Base-by-base conservation (phyloP, 2,888 invertebrate genomes). In the Galerucella pusilla region DNA sequence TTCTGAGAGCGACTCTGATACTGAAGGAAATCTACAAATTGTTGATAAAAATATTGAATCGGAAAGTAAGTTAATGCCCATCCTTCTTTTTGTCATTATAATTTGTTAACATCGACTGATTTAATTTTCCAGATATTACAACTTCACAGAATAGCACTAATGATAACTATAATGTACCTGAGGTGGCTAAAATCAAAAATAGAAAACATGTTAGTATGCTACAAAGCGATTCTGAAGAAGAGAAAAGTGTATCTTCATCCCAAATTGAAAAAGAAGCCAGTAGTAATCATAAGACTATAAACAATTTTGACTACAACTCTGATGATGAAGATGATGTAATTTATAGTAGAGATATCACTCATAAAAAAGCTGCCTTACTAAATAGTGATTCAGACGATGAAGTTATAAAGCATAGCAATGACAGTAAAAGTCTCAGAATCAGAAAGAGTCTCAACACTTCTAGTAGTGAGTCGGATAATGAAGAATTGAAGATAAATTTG, bases 1-100 rank as follows among this genome's bases (percentile, higher is more conserved):
- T 60, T 57, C 79, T 28, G 80, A 82, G 72, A 82, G 81, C 74
- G 81, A 82, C 42, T 80, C 81, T 68, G 79, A 80, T 52, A 61
- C 75, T 46, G 80, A 80, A 63, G 20, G 64, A 20, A 64, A 64
- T 11, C 20, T n/a, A 64, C 7, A 46, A 16, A 45, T 16, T 35
- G 10, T 5, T 20, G 10, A 64, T 45, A 3, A 16, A 11, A n/a
- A 64, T 63, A 35, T 11, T 64, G 16, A 16, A 35, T 45, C 20
- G 6, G 14, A 64, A 45, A 42, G 14, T 64, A 42, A 16, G n/a
- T 64, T 10, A 28, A 28, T 42, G 2, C 35, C 6, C 35, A 42
- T 42, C 35, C 35, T 42, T 42, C 7, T 9, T 42, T 42, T 1
- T 42, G 35, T 42, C 9, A 7, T 61, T 35, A 61, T 20, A 61